phyloP scores from a whole-genome alignment of 2,888 invertebrate species.

The Spatulosminthurus flaviceps region DNA sequence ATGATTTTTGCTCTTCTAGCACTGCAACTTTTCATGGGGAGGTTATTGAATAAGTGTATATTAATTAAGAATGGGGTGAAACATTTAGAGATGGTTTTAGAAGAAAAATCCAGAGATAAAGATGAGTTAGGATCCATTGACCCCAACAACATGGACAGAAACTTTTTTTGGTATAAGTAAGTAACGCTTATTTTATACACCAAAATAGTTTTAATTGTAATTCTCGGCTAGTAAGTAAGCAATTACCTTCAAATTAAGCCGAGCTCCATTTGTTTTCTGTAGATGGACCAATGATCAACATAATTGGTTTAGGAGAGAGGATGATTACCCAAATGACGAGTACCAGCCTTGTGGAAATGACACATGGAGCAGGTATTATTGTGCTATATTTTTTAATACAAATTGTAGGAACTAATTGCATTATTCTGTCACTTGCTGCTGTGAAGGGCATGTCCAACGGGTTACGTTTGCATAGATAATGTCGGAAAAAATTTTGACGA shows the following conservation, averaged over 20 bases:
- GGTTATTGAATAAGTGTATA: slow-evolving; percentile 93
- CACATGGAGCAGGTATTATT: neutral
- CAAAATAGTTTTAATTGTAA: neutral
- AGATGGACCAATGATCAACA: slow-evolving; percentile 80
- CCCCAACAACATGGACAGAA: neutral
- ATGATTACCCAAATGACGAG: slow-evolving; percentile 71
- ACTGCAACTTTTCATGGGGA: slow-evolving; percentile 95
- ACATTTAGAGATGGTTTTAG: neutral
- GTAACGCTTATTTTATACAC: neutral
- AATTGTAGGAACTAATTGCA: neutral
- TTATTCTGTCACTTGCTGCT: neutral
- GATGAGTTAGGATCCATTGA: neutral
- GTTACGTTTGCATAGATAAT: slow-evolving; percentile 81
- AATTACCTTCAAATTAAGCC: slow-evolving; percentile 16
- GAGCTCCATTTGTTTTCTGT: slow-evolving; percentile 62
- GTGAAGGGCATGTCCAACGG: slow-evolving; percentile 74
- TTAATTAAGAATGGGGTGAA: slow-evolving; percentile 50
- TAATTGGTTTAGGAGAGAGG: slow-evolving; percentile 73
- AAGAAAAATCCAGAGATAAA: neutral
- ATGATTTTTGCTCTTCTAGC: slow-evolving; percentile 97
- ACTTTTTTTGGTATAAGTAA: neutral
- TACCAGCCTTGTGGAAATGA: slow-evolving; percentile 89
- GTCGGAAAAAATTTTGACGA: slow-evolving; percentile 94
- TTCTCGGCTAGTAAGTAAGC: neutral
- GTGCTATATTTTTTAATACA: too few species aligned